Percentiles rank a stretch among this genome's conserved stretches.
Conservation (phyloP, 2,797 vertebrate species). For the Oreochromis mossambicus region DNA sequence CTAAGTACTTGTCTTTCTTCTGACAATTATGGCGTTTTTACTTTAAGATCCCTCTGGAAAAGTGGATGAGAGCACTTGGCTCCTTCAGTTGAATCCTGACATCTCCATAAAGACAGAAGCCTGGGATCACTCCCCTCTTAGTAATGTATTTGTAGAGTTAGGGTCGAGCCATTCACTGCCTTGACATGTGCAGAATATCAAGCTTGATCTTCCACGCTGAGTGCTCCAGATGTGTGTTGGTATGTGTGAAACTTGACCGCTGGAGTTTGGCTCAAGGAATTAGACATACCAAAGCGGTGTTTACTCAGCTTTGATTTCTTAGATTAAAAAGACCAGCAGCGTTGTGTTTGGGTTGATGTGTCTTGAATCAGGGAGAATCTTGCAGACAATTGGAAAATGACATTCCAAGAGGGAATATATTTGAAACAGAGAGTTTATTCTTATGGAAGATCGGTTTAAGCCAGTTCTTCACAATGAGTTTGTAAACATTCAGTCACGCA, state of each 20-base stretch:
- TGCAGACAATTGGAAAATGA: slow-evolving; percentile 36
- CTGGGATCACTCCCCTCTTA: slow-evolving; percentile 26
- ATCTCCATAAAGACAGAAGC: slow-evolving; percentile 66
- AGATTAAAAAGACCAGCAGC: slow-evolving; percentile 66
- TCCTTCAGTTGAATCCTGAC: slow-evolving; percentile 19
- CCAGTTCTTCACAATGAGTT: slow-evolving; percentile 55
- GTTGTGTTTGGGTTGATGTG: slow-evolving; percentile 34
- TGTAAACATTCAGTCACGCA: slow-evolving; percentile 70
- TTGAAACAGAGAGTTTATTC: slow-evolving; percentile 35
- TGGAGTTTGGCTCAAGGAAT: slow-evolving; percentile 58
- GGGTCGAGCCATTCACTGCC: slow-evolving; percentile 21
- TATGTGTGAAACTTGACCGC: slow-evolving; percentile 71
- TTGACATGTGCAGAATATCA: slow-evolving; percentile 65
- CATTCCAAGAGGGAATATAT: slow-evolving; percentile 48
- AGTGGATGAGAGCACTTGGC: slow-evolving; percentile 26
- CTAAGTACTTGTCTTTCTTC: slow-evolving; percentile 44
- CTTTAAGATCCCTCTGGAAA: slow-evolving; percentile 36
- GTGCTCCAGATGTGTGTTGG: slow-evolving; percentile 66
- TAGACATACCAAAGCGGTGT: slow-evolving; percentile 65
- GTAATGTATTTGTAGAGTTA: slow-evolving; percentile 56
- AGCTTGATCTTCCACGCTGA: slow-evolving; percentile 43
- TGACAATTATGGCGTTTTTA: slow-evolving; percentile 24
- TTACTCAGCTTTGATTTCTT: slow-evolving; percentile 76
- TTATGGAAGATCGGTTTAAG: slow-evolving; percentile 36
- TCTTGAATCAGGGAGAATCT: slow-evolving; percentile 33